phyloP scores from a whole-genome alignment of 1,140 invertebrate species.

The Leptonema lineaticorne region DNA sequence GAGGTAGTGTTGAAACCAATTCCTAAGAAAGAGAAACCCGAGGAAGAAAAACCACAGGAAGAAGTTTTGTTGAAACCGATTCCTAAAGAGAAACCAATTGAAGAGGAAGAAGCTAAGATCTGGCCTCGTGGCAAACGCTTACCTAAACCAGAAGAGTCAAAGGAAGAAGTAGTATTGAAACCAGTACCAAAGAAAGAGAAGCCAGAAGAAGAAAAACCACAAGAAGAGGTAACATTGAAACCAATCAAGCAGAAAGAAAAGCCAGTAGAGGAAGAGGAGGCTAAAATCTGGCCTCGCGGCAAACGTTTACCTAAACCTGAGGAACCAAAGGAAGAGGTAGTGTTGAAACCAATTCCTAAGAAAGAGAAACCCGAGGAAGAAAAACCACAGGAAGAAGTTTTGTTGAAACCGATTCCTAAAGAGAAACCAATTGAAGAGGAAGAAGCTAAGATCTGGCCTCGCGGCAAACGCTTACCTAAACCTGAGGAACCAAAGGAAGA shows the following conservation, averaged over 20 bases:
- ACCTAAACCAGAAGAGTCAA: conserved; percentile 47
- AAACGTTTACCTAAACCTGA: conserved; percentile 46
- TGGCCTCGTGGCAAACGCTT: conserved; percentile 53
- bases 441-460: conserved; percentile 52
- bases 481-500: conserved; percentile 52
- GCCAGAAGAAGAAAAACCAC: conserved; percentile 46
- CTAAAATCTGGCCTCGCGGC: conserved; percentile 45
- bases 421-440: conserved; percentile 46
- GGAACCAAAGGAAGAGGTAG: conserved; percentile 48
- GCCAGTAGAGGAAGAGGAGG: conserved; percentile 37
- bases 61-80: conserved; percentile 44
- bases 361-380: conserved; percentile 34
- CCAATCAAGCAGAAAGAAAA: conserved; percentile 49
- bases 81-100: conserved; percentile 43
- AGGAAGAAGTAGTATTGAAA: conserved; percentile 44
- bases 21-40: conserved; percentile 43
- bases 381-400: conserved; percentile 45
- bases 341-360: conserved; percentile 48
- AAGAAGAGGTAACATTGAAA: conserved; percentile 53
- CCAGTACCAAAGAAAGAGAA: conserved; percentile 44
- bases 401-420: conserved; percentile 20
- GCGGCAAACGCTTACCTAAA: conserved; percentile 48
- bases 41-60: conserved; percentile 44
- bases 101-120: conserved; percentile 47
- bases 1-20: conserved; percentile 50